Evolutionary conservation across 2,888 invertebrate species (phyloP).

Genomic region (Heterodera filipjevi): DNA sequence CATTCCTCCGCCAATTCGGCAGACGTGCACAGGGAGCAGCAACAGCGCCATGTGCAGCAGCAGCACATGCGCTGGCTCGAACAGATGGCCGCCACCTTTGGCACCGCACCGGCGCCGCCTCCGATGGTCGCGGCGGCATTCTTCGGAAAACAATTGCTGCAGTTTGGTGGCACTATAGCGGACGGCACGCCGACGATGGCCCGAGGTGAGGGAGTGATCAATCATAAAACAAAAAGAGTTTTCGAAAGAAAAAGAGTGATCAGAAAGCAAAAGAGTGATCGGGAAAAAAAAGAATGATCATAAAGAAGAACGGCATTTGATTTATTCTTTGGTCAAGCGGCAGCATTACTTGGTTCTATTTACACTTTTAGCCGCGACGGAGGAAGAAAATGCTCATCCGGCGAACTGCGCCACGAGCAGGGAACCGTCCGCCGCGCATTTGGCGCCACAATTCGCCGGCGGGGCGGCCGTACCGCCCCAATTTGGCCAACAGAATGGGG

Average conservation of each 20-base stretch:
- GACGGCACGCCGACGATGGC: not conserved
- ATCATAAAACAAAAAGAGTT: too few relatives aligned
- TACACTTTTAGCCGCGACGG: not conserved
- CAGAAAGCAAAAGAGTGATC: too few relatives aligned
- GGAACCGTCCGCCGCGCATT: not conserved
- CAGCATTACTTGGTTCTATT: too few relatives aligned
- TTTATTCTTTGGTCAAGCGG: too few relatives aligned
- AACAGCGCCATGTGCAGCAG: not conserved
- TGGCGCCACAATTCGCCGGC: not conserved
- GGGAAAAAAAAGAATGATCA: too few relatives aligned
- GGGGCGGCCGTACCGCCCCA: not conserved
- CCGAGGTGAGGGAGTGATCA: not conserved
- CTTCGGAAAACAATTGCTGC: conserved; percentile 34
- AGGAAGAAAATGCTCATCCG: not conserved
- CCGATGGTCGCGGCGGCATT: conserved; percentile 39
- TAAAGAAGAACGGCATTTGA: too few relatives aligned
- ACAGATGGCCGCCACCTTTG: not conserved
- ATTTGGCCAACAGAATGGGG: not conserved
- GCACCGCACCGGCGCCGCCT: conserved; percentile 28
- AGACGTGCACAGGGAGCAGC: not conserved
- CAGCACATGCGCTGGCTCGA: not conserved
- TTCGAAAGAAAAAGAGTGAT: too few relatives aligned
- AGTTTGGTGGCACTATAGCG: not conserved
- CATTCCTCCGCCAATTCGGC: not conserved
- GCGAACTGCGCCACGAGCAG: not conserved